phyloP scores from a whole-genome alignment of 2,888 invertebrate genomes.

The Leucoptera coffeella region DNA sequence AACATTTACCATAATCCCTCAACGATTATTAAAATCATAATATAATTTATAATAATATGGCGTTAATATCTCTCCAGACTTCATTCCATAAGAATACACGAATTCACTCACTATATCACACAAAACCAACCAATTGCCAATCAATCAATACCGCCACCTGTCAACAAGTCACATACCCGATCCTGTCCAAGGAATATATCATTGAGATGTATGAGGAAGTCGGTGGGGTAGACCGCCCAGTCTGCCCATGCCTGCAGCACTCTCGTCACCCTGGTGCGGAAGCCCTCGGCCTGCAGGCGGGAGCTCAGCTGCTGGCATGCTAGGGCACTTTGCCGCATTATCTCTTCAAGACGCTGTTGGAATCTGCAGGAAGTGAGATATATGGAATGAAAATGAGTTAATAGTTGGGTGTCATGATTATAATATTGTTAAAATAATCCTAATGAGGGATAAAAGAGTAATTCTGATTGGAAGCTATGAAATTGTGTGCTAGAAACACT shows the following conservation, averaged over 20 bases:
- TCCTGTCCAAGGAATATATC: constrained; percentile 80
- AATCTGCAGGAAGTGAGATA: constrained; percentile 51
- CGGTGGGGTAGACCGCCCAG: constrained; percentile 92
- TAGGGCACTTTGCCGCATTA: constrained; percentile 55
- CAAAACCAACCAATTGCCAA: too few species aligned
- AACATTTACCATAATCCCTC: too few species aligned
- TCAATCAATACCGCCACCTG: too few species aligned
- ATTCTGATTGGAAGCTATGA: too few species aligned
- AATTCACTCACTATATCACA: too few species aligned
- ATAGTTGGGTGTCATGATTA: background rate
- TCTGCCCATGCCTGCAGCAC: constrained; percentile 97
- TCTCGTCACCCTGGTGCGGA: constrained; percentile 82
- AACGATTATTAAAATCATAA: too few species aligned
- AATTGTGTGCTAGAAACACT: too few species aligned
- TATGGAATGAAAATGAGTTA: background rate
- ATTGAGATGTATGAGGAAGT: constrained; percentile 81
- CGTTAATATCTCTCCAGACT: too few species aligned
- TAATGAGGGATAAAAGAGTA: background rate
- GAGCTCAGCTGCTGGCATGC: constrained; percentile 70
- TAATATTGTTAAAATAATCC: background rate
- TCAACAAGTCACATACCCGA: constrained; percentile 16
- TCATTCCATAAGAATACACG: too few species aligned
- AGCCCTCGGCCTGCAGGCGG: constrained; percentile 92
- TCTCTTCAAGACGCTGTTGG: constrained; percentile 60
- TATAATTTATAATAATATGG: too few species aligned